Evolutionary conservation across 2,888 invertebrate species (phyloP).

Genomic region (Pandemis corylana): DNA sequence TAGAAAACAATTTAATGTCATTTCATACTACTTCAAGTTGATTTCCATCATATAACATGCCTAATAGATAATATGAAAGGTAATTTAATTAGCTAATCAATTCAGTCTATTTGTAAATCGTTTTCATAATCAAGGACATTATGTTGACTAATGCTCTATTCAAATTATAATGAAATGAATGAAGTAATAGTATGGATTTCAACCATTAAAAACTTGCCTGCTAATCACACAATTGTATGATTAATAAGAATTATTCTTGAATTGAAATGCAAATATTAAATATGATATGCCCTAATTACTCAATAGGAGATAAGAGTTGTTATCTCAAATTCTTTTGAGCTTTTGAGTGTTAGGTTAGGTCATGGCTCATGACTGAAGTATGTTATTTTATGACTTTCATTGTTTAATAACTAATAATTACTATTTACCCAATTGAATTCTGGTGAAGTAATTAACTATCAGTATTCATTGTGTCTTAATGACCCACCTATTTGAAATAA

Average conservation of each 20-base stretch:
- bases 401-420: not conserved
- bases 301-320: constrained; percentile 11
- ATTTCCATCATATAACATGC: not conserved
- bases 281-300: not conserved
- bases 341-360: constrained; percentile 1
- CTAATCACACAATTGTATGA: no score
- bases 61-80: not conserved
- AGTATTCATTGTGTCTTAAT: no score
- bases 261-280: no score
- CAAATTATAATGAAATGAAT: no score
- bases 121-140: no score
- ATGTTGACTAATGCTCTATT: no score
- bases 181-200: no score
- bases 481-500: not conserved
- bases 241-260: no score
- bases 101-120: not conserved
- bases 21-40: not conserved
- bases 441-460: not conserved
- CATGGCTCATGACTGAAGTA: not conserved
- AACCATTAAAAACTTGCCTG: no score
- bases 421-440: no score
- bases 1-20: not conserved
- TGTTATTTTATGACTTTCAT: not conserved
- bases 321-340: constrained; percentile 9
- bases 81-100: not conserved